Evolutionary conservation across 2,888 invertebrate species (phyloP).

Genomic region (Andrena bucephala): DNA sequence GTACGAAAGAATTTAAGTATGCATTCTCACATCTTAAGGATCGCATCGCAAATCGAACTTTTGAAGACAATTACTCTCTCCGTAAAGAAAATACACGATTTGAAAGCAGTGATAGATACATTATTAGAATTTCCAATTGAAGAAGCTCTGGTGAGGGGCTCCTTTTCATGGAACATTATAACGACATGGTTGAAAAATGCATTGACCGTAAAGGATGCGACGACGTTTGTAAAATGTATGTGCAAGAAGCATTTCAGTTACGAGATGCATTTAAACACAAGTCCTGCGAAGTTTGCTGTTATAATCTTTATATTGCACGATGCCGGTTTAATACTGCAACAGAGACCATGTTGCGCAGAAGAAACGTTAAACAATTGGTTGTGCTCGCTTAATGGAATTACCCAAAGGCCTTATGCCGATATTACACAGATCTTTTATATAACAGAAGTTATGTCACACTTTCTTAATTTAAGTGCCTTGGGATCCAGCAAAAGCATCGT

Average conservation of each 20-base stretch:
- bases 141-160: conserved; percentile 69
- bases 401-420: conserved; percentile 77
- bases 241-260: conserved; percentile 52
- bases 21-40: conserved; percentile 70
- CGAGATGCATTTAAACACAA: conserved; percentile 39
- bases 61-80: conserved; percentile 63
- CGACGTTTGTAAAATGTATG: conserved; percentile 61
- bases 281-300: conserved; percentile 69
- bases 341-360: conserved; percentile 51
- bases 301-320: conserved; percentile 74
- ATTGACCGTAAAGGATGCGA: conserved; percentile 40
- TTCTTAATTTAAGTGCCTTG: conserved; percentile 47
- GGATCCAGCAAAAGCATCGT: not conserved
- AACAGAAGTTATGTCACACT: conserved; percentile 70
- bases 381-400: conserved; percentile 63
- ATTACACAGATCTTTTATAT: conserved; percentile 53
- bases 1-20: conserved; percentile 71
- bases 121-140: conserved; percentile 71
- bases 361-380: conserved; percentile 66
- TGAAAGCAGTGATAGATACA: conserved; percentile 62
- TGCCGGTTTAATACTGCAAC: conserved; percentile 65
- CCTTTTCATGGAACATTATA: conserved; percentile 68
- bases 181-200: conserved; percentile 63
- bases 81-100: conserved; percentile 55
- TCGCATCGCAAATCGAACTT: conserved; percentile 80